Base-by-base conservation (phyloP, 2,797 vertebrate species). In the Thaleichthys pacificus region DNA sequence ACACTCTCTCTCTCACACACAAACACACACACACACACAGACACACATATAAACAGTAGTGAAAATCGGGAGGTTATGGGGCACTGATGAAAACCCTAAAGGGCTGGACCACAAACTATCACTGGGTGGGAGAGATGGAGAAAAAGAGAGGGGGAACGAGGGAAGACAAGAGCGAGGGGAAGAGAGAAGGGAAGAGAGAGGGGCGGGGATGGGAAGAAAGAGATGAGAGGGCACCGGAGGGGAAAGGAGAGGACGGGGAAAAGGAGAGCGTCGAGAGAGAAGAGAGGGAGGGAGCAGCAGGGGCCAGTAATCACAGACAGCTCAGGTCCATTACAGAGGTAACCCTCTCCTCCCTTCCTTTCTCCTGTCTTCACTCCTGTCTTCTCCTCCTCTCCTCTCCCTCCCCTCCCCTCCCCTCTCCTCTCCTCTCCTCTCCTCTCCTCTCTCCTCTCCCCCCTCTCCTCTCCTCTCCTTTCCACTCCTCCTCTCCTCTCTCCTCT, bases 61-160 rank as follows among this genome's bases (percentile, higher is more conserved):
- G 68, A 60, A 61, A 32, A 38, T 63, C 66, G 51, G 61, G 38
- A 77, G 66, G 67, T 70, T 72, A 79, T 63, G 65, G 66, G 47
- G 19, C 32, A 75, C 71, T 82, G 85, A 89, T 84, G 75, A 83
- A 86, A 82, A 70, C 69, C 85, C 82, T 71, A 67, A 78, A 85
- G 86, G 82, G 73, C 64, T 56, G n/a, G 67, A 76, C 80, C 74
- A 73, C 75, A 70, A 60, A 75, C 66, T 71, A 79, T 73, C 71
- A 76, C 32, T 49, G 69, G 21, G 63, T 49, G 11, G 79, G 82
- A 83, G 70, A 80, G 82, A 73, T 83, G 62, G 61, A 47, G 69
- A 54, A 21, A 4, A 30, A 49, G 56, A 49, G 69, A 71, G 61
- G 69, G 68, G 75, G 22, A 14, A 73, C 68, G 28, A 22, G 26